Conservation (phyloP, 1,140 invertebrate genomes). For the Drepana arcuata region DNA sequence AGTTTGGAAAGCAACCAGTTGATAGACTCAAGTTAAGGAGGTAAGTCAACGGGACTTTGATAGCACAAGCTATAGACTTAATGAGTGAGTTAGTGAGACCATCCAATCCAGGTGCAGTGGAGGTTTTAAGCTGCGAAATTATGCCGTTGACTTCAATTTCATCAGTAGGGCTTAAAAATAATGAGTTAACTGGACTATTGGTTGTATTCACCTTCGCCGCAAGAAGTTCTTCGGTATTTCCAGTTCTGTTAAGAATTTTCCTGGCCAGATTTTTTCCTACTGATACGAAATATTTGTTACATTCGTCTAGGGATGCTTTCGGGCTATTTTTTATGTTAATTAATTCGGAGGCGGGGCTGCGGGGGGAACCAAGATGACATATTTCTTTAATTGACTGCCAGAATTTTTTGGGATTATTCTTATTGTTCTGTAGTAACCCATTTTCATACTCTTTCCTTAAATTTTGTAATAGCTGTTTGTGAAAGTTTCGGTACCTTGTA, state of each 20-base stretch:
- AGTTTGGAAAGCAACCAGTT: not conserved
- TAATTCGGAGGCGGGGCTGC: not conserved
- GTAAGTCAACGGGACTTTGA: not conserved
- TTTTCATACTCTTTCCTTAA: conserved; percentile 5
- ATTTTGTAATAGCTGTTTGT: conserved; percentile 1
- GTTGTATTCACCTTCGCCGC: too few species aligned
- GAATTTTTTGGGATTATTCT: conserved; percentile 9
- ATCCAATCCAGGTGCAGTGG: not conserved
- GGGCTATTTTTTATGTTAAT: not conserved
- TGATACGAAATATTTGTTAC: too few species aligned
- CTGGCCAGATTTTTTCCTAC: conserved; percentile 4
- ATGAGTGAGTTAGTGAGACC: conserved; percentile 1
- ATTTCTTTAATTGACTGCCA: conserved; percentile 9
- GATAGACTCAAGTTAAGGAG: not conserved
- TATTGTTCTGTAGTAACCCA: not conserved
- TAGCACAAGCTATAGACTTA: conserved; percentile 3
- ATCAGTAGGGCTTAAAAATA: too few species aligned
- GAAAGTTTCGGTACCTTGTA: conserved; percentile 10
- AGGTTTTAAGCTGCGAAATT: conserved; percentile 1
- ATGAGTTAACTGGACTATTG: too few species aligned
- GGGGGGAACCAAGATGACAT: conserved; percentile 1
- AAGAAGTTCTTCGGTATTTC: conserved; percentile 1
- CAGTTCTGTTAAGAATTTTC: not conserved
- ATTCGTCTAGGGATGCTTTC: too few species aligned
- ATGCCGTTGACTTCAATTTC: not conserved